Evolutionary conservation across 2,113 vertebrate genomes (phyloP).

Genomic region (Gallinago jamesoni): DNA sequence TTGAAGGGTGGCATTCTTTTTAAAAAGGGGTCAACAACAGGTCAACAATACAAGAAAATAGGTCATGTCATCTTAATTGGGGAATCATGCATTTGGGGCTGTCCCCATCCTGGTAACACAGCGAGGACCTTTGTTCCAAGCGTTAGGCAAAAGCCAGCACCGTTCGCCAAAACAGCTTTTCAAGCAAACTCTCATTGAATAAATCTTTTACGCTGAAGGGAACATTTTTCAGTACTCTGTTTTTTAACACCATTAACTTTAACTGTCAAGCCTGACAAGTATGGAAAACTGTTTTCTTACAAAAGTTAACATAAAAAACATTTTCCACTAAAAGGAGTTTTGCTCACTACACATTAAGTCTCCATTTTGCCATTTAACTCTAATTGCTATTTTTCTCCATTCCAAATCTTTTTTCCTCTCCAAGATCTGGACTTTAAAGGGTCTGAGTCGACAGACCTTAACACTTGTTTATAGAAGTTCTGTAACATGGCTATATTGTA

Average conservation of each 20-base stretch:
- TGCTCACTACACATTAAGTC: constrained; percentile 1
- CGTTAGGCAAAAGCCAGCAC: neutral
- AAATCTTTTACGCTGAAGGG: constrained; percentile 43
- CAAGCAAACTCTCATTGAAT: constrained; percentile 42
- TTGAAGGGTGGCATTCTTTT: neutral
- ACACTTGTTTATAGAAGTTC: neutral
- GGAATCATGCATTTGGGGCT: constrained; percentile 1
- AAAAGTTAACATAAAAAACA: constrained; percentile 57
- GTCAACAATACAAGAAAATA: constrained; percentile 24
- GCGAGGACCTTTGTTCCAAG: constrained; percentile 42
- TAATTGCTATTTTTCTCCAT: constrained; percentile 30
- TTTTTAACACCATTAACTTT: constrained; percentile 68
- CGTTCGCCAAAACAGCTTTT: constrained; percentile 33
- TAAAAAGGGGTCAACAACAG: constrained; percentile 2
- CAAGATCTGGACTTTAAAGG: constrained; percentile 28
- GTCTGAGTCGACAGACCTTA: neutral
- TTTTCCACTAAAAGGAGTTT: constrained; percentile 49
- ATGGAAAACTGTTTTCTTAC: constrained; percentile 62
- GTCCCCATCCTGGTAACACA: neutral
- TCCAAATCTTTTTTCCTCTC: neutral
- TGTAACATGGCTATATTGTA: neutral
- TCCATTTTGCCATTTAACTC: constrained; percentile 25
- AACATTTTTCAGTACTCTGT: constrained; percentile 60
- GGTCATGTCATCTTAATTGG: constrained; percentile 9
- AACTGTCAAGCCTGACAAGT: constrained; percentile 67